phyloP scores from a whole-genome alignment of 2,797 vertebrate species.

The Lemur catta region DNA sequence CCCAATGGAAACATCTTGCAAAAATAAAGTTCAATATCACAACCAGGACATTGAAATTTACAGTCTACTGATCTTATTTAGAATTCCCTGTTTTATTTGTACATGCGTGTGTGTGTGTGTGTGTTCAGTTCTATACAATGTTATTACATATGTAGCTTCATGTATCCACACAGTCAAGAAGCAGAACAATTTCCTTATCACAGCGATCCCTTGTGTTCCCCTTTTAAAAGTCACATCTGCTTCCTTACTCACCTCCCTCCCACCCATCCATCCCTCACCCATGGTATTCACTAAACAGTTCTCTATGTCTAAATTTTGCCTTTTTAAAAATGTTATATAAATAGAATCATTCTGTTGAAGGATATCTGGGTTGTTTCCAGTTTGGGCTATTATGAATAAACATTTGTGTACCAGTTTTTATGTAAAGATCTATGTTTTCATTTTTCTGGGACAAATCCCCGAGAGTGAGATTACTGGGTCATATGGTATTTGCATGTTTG shows the following conservation, averaged over 20 bases:
- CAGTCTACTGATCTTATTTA: not conserved
- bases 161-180: not conserved
- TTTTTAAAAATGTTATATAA: not conserved
- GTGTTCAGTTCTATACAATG: not conserved
- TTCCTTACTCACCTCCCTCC: not conserved
- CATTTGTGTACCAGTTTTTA: not conserved
- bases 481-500: not conserved
- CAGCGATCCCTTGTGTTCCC: not conserved
- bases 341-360: not conserved
- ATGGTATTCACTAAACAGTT: not conserved
- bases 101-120: not conserved
- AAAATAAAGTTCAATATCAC: not conserved
- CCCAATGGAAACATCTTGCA: not conserved
- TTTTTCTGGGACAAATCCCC: not conserved
- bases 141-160: not conserved
- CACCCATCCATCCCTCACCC: not conserved
- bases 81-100: not conserved
- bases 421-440: not conserved
- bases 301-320: not conserved
- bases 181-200: not conserved
- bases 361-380: not conserved
- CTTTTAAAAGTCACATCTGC: not conserved
- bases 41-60: not conserved
- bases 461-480: not conserved
- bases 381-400: not conserved